Conservation (phyloP, 1,140 invertebrate genomes). For the Trichomalopsis sarcophagae region DNA sequence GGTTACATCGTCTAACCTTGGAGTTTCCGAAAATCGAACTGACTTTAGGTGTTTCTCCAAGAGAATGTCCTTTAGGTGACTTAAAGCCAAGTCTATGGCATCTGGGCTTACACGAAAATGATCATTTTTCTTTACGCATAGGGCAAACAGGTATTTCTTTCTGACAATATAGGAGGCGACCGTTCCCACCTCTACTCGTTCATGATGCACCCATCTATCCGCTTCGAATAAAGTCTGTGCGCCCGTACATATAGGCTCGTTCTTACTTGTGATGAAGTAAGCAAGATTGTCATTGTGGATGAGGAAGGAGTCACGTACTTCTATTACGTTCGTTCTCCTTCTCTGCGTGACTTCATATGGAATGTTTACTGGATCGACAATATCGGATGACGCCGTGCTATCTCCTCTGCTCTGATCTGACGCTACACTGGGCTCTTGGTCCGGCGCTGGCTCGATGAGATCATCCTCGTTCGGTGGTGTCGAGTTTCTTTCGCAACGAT, state of each 20-base stretch:
- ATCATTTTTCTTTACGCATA: background rate
- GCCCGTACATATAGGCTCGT: background rate
- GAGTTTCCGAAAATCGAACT: background rate
- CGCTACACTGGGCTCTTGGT: no score
- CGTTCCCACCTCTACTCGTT: background rate
- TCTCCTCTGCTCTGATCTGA: no score
- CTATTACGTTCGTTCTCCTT: background rate
- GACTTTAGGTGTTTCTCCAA: background rate
- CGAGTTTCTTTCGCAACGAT: no score
- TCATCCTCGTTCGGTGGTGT: no score
- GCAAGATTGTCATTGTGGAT: background rate
- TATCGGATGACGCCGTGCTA: background rate
- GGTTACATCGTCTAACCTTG: background rate
- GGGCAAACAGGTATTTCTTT: background rate
- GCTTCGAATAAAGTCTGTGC: background rate
- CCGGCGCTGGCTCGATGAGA: no score
- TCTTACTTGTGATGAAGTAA: background rate
- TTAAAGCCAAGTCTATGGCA: background rate
- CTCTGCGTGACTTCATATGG: background rate
- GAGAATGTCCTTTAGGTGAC: background rate
- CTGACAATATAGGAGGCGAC: background rate
- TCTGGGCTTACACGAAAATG: background rate
- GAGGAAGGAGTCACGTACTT: background rate
- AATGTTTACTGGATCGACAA: background rate
- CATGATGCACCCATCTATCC: background rate